Evolutionary conservation across 2,888 invertebrate genomes (phyloP), one percentile per base, ranked within the genome.

Genomic region (Xanthorhoe designata): DNA sequence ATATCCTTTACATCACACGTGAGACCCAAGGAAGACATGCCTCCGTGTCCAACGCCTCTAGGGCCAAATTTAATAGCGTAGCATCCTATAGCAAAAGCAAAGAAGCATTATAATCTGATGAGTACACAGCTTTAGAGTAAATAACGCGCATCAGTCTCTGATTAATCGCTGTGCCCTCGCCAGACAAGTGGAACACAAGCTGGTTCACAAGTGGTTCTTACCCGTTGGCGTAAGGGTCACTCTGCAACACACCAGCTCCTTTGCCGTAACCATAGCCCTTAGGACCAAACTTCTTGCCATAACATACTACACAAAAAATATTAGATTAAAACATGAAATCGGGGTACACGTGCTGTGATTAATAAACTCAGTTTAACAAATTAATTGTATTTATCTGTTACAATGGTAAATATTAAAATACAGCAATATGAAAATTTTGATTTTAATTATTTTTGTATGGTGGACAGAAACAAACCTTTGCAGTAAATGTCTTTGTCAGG

Each of bases 231-330:
- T 95, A 96, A 94, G 96, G 96, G 94, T 98, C 98, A 92, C 97
- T 97, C 94, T 98, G 98, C 85, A 98, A 95, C 79, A 97, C 97
- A 87, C 98, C 98, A 87, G 97, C 98, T 86, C 99, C 99, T 94
- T 98, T 98, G 84, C 99, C 99, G 93, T 98, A 99, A 84, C 98
- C 99, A 92, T 98, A 98, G 91, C 98, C 98, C 94, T 98, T 98
- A 83, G 99, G 99, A 83, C 99, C 99, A 94, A 98, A 99, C 95
- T 96, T 97, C 95, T 98, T 98, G 88, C 96, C 98, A 95, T 99
- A 99, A 95, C 99, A 99, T 86, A 97, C 97, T 97, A 91, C 65
- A 88, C 88, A 89, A 79, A 86, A 88, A 89, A 89, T 77, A 84
- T 74, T 77, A 65, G 68, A 83, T 84, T 85, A 83, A 77, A 79